phyloP scores from a whole-genome alignment of 1,140 invertebrate species.

The Pantala flavescens region DNA sequence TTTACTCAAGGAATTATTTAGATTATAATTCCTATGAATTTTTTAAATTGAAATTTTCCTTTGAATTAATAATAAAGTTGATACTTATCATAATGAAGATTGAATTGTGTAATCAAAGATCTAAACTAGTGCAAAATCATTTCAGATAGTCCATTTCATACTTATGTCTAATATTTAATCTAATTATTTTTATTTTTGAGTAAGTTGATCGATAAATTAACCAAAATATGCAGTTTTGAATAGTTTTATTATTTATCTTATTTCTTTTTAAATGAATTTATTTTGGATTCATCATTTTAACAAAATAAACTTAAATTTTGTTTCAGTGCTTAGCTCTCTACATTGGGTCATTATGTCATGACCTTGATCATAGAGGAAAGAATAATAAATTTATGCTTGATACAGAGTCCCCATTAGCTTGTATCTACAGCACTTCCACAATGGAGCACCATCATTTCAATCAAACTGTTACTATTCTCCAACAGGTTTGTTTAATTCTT shows the following conservation, averaged over 20 bases:
- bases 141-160: no score
- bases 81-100: no score
- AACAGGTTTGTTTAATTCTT: constrained; percentile 47
- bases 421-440: constrained; percentile 71
- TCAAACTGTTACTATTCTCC: constrained; percentile 71
- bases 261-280: background rate
- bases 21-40: no score
- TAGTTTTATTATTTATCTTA: constrained; percentile 26
- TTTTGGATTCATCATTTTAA: background rate
- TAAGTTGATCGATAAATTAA: no score
- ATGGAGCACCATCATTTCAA: constrained; percentile 84
- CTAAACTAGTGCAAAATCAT: no score
- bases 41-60: no score
- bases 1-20: background rate
- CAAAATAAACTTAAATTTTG: constrained; percentile 13
- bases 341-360: constrained; percentile 70
- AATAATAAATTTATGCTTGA: constrained; percentile 77
- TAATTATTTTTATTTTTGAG: no score
- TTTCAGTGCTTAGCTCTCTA: constrained; percentile 60
- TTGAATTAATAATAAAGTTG: no score
- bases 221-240: no score
- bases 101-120: no score
- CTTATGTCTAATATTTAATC: no score
- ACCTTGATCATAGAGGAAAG: constrained; percentile 73
- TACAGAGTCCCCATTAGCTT: constrained; percentile 64